Percentiles rank a stretch among this genome's conserved stretches.
phyloP scores from a whole-genome alignment of 2,113 vertebrate genomes.

The Empidonax traillii region DNA sequence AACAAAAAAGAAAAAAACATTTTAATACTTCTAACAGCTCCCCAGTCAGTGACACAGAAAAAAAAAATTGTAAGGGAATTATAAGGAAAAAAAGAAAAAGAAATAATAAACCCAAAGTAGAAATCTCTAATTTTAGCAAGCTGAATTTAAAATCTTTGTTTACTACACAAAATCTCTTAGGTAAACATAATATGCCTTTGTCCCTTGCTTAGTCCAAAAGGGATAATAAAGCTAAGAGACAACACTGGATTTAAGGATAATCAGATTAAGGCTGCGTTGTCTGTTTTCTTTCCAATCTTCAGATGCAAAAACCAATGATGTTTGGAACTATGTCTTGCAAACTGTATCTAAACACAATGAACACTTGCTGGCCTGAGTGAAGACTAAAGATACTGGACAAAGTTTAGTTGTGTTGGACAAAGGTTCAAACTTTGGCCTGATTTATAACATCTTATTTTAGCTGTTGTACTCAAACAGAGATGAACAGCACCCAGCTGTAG shows the following conservation, averaged over 20 bases:
- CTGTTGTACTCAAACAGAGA: neutral
- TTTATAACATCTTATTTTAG: neutral
- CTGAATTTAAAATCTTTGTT: conserved; percentile 2
- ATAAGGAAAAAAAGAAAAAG: neutral
- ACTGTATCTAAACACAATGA: neutral
- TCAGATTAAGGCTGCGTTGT: neutral
- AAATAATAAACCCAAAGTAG: neutral
- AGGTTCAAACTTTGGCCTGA: neutral
- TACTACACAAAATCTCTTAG: conserved; percentile 7
- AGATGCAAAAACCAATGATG: neutral
- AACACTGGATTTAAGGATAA: conserved; percentile 37
- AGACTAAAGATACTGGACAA: neutral
- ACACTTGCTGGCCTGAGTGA: neutral
- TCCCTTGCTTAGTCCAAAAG: neutral
- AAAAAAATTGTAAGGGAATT: neutral
- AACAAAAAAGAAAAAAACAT: neutral
- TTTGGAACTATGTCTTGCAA: neutral
- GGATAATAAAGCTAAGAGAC: conserved; percentile 9
- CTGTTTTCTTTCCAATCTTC: neutral
- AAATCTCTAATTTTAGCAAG: neutral
- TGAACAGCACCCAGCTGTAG: neutral
- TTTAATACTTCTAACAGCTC: neutral
- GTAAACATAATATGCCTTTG: conserved; percentile 9
- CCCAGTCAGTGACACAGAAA: neutral
- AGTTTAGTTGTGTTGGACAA: neutral